Evolutionary conservation across 2,113 vertebrate species (phyloP), one percentile per base, ranked within the genome.

Genomic region (Pachyramphus minor): DNA sequence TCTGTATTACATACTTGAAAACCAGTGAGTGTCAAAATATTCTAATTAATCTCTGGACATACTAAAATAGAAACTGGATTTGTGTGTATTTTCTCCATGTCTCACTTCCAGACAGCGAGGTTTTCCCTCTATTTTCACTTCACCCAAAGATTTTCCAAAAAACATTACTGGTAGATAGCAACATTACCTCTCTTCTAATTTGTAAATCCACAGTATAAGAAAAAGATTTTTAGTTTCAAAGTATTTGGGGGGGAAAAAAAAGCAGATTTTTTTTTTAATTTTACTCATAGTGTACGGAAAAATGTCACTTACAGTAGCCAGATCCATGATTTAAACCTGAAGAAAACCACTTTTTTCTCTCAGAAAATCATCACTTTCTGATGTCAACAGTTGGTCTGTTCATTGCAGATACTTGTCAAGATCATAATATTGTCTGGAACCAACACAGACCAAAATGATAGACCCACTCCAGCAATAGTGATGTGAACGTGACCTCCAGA

Each of bases 331-430:
- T 11, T 73, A 72, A 58, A 73, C 8, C 6, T 30, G 67, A 71
- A 68, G 62, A 56, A 75, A 47, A 33, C 1, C 3, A 11, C 0
- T 25, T 42, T 76, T 53, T n/a, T 47, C 25, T 35, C 21, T 66
- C 55, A 85, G 44, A 55, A 77, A 84, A 64, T 45, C n/a, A 66
- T 8, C 13, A 35, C 14, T 28, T 74, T 19, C 13, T 66, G 50
- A 5, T 42, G 23, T 28, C 42, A 55, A 12, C 16, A n/a, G 19
- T 8, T 50, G 6, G 4, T n/a, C 2, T 78, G 22, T 42, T 79
- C 20, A 53, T 2, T 0, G 0, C 7, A 69, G 20, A 39, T 62
- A 25, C n/a, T 52, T n/a, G 10, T 12, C 19, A 64, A 67, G 12
- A n/a, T 50, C 53, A 49, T 53, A 45, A 55, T 35, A 15, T 8